A percentile compares a stretch with the other conserved stretches of the same genome.
Conservation (phyloP, 2,888 invertebrate genomes). For the Trisateles emortualis region DNA sequence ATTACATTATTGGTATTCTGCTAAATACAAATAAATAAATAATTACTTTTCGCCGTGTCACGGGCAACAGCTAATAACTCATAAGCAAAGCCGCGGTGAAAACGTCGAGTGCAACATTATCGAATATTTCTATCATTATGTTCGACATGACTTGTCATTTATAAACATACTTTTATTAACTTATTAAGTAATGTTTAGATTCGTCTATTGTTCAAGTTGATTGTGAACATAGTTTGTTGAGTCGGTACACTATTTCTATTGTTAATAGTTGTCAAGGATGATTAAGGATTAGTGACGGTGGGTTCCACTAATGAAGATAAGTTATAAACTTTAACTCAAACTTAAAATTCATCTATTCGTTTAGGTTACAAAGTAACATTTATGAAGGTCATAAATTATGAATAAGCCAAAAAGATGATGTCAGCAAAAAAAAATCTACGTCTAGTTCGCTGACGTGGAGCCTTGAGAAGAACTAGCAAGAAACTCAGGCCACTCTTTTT, state of each 20-base stretch:
- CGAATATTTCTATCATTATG: slow-evolving; percentile 22
- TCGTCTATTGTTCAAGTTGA: slow-evolving; percentile 33
- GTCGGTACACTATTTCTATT: not conserved
- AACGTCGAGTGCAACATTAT: not conserved
- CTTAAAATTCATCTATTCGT: too few relatives aligned
- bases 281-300: slow-evolving; percentile 2
- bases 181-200: slow-evolving; percentile 44
- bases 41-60: too few relatives aligned
- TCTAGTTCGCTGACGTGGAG: too few relatives aligned
- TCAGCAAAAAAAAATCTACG: too few relatives aligned
- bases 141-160: slow-evolving; percentile 37
- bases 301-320: not conserved
- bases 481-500: too few relatives aligned
- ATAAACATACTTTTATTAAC: slow-evolving; percentile 31
- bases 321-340: too few relatives aligned
- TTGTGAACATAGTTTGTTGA: slow-evolving; percentile 14
- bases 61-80: not conserved
- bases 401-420: too few relatives aligned
- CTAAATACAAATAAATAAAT: too few relatives aligned
- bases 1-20: too few relatives aligned
- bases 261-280: not conserved
- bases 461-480: too few relatives aligned
- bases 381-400: too few relatives aligned
- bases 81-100: not conserved
- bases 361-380: too few relatives aligned